Base-by-base conservation (phyloP, 2,888 invertebrate species). In the Buathra laborator region DNA sequence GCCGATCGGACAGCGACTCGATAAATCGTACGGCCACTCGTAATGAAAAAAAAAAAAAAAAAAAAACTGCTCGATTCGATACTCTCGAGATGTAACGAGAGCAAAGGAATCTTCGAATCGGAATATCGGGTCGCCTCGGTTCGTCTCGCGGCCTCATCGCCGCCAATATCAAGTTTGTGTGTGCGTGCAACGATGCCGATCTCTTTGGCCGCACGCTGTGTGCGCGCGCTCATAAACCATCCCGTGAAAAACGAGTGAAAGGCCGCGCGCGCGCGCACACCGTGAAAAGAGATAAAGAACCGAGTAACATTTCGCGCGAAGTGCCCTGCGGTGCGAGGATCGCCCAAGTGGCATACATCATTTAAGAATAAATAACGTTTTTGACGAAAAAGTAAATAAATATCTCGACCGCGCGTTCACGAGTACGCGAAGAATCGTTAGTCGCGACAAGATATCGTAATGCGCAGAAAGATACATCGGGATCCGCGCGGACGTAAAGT, bases 231-330 rank as follows among this genome's bases (percentile, higher is more conserved):
- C 37, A 9, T 37, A 37, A 37, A 56, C 10, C 9, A 56, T 19
- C 64, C 62, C 64, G 64, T 51, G 81, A 85, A 85, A 85, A 85
- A 78, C 81, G 56, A 71, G 81, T 85, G 81, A 85, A 85, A 81
- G 84, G 81, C 84, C 32, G 59, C 24, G 37, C 64, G 51, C 19
- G 44, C 14, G 2, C n/a, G 56, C 2, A 7, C 37, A 56, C 56
- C 56, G 24, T 10, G 56, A 16, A 64, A 48, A 64, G 24, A 46
- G 7, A 67, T 43, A n/a, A 43, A 43, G 46, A 62, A 46, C n/a
- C 24, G 62, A n/a, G 75, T 16, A 16, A 16, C 14, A 16, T 37
- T 12, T 64, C 62, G 62, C 19, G 24, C 56, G 24, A 56, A 10
- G 24, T 59, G 72, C 56, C 72, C 53, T 56, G 56, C 56, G 71